Base-by-base conservation (phyloP, 53 echinoderm and acorn worm genomes). In the Temnopleurus reevesii region DNA sequence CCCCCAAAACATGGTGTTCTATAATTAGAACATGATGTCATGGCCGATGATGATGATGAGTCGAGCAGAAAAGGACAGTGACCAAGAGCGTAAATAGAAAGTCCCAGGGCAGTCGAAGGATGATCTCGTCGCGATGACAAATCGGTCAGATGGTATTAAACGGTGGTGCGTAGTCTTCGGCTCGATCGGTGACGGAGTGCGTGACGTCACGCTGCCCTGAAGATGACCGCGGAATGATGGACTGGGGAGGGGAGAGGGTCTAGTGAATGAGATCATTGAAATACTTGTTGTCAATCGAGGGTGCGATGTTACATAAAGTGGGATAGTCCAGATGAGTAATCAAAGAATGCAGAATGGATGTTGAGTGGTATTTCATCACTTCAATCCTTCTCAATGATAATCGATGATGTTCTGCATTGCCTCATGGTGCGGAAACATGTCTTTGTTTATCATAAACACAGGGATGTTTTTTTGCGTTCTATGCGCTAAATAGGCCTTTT, bases 81-180 rank as follows among this genome's bases (percentile, higher is more conserved):
- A 83, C 83, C 83, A 83, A 2, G 55, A 29, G 10, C 55, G 83
- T 83, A 83, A 83, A 83, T 55, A 83, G 31, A 21, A 31, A 33
- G 15, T 83, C 83, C 83, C 83, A 83, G 83, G 83, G 83, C 56
- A 83, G 83, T 49, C 3, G 6, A 8, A 13, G 56, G 83, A 83
- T 83, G 53, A 55, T 35, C 83, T 33, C 13, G 15, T 12, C 23
- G 55, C 25, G 83, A 83, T 83, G 83, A 83, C 83, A 83, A 83
- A 83, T 53, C 83, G 83, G 83, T 83, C 83, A 83, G 83, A 38
- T 53, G 83, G 54, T 83, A 83, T 83, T 83, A 83, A 83, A 83
- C 35, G 54, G 41, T 6, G 60, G 13, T 53, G 49, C 36, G 57
- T 83, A 55, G 19, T 12, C 19, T 21, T 12, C 83, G 28, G n/a